Evolutionary conservation across 2,797 vertebrate species (phyloP), one percentile per base, ranked within the genome.

Genomic region (Mastacembelus armatus): DNA sequence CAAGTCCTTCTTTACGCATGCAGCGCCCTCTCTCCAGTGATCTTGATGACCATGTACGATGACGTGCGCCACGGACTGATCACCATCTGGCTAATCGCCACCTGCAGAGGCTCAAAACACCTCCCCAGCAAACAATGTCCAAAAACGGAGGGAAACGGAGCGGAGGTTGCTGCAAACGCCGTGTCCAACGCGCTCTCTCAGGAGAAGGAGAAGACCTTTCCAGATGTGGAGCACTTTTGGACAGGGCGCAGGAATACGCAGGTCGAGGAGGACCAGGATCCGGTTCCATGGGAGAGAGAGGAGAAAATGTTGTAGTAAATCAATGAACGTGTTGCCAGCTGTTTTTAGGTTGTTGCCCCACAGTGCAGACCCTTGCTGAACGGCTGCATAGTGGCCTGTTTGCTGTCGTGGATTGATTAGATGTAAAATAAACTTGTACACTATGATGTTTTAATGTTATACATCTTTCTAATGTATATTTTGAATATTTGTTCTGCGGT

Each of bases 181-280:
- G 80, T 77, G 11, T 7, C 40, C 79, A 78, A 87, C 63, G 82
- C 71, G 1, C 59, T 75, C 10, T 77, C 74, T 0, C 66, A 66
- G 18, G 76, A 71, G 1, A 61, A 36, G 11, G 91, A 91, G 44
- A 92, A 88, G 66, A 88, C 89, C 33, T 87, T 94, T 33, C 94
- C 95, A 1, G 94, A 96, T 38, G 87, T 96, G 63, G 92, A 94
- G 70, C 92, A 95, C 78, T 95, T 96, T 32, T 95, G 95, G 95
- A 95, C 92, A 11, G 93, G 93, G 42, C 90, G 95, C 68, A 86
- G 92, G 62, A 92, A 92, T 35, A 92, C 92, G 26, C 74, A 87
- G 1, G 84, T 92, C 0, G 87, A 89, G 10, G 93, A 93, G 26
- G 88, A 92, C 27, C 89, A 88, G 39, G 94, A 95, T 47, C 95